Conservation (phyloP, 2,797 vertebrate genomes). For the Potorous gilbertii region DNA sequence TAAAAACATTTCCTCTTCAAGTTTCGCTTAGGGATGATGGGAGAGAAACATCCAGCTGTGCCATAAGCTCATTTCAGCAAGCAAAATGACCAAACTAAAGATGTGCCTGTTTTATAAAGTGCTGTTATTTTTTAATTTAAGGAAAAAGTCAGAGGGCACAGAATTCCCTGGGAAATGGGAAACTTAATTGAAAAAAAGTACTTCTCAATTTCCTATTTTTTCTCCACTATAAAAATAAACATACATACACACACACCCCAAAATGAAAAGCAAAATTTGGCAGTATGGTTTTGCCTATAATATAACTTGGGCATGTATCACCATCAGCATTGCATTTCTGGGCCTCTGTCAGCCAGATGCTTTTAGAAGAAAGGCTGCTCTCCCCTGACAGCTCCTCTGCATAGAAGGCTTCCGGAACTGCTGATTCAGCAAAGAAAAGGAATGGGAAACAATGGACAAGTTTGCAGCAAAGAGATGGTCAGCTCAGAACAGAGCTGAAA, state of each 20-base stretch:
- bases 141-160: neutral
- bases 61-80: neutral
- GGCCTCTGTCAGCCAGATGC: neutral
- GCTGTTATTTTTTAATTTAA: constrained; percentile 32
- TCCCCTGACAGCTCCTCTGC: neutral
- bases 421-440: neutral
- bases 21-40: neutral
- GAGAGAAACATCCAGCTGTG: fast-evolving
- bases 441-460: neutral
- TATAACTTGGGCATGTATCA: neutral
- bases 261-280: neutral
- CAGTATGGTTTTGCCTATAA: neutral
- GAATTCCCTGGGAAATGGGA: constrained; percentile 22
- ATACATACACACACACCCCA: neutral
- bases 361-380: neutral
- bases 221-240: neutral
- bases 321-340: neutral
- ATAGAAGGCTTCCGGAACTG: neutral
- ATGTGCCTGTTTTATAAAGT: constrained; percentile 8
- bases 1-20: neutral
- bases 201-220: constrained; percentile 17
- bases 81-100: neutral
- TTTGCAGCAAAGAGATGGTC: neutral
- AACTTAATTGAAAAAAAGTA: constrained; percentile 15
- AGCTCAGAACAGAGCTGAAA: constrained; percentile 27